Base-by-base conservation (phyloP, 2,888 invertebrate genomes). In the Steromphala cineraria region DNA sequence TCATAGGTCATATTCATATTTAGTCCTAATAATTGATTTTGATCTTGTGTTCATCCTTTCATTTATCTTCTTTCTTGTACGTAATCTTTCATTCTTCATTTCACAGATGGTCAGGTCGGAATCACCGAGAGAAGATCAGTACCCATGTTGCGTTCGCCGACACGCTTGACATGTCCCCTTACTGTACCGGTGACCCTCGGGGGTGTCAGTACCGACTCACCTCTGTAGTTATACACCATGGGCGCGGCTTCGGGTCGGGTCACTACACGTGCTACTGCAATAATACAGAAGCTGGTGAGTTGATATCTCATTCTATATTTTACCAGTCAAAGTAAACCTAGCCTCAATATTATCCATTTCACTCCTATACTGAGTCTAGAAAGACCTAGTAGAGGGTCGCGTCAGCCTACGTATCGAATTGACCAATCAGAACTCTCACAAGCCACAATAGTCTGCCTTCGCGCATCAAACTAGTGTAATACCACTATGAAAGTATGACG, bases 261-360 rank as follows among this genome's bases (percentile, higher is more conserved):
- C 93, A 93, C 80, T 93, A 93, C 87, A 93, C 93, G 19, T 89
- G 92, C 24, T 92, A 89, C 83, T 91, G 91, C 76, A 92, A 91
- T 89, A 92, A 91, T 83, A 84, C 85, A 31, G 90, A 90, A 78
- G 90, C 91, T 71, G 91, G 93, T 92, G 75, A 80, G 85, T 84
- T n/a, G 28, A 7, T 19, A 4, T 13, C 53, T 24, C 28, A 13
- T 53, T n/a, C 53, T n/a, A 24, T 19, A 52, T 19, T 31, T 28
- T 71, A 40, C n/a, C n/a, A n/a, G n/a, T n/a, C n/a, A n/a, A n/a
- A n/a, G n/a, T n/a, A n/a, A n/a, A n/a, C n/a, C 36, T 36, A 36
- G 36, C 36, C 36, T 36, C n/a, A n/a, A n/a, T n/a, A n/a, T n/a
- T n/a, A n/a, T n/a, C n/a, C n/a, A n/a, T n/a, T n/a, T n/a, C n/a